Base-by-base conservation (phyloP, 2,888 invertebrate species). In the Opisthograptis luteolata region DNA sequence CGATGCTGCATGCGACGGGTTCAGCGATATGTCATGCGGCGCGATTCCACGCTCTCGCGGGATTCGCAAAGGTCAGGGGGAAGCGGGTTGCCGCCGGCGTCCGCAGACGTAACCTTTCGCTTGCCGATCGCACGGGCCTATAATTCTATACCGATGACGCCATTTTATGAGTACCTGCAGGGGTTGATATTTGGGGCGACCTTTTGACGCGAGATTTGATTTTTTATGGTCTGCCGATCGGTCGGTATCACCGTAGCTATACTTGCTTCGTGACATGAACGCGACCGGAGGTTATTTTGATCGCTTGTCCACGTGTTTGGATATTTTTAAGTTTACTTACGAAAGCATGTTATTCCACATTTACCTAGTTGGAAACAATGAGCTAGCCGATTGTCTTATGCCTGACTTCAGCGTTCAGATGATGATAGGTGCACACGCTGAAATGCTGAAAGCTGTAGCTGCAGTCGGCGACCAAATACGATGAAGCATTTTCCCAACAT, bases 21-120 rank as follows among this genome's bases (percentile, higher is more conserved):
- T 65, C 62, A 66, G 65, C 64, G 66, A 72, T 68, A 49, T 66
- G 65, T 72, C 69, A 76, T 75, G 77, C 77, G 72, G 72, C 65
- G 71, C 70, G 77, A 72, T 73, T 74, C 71, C 73, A 57, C 61
- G 64, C 61, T 66, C 76, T 73, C 73, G 67, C 70, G 74, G 72
- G 74, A 73, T 66, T 53, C 65, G 65, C 71, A 83, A 84, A 84
- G 82, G 84, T 83, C 78, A 80, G 70, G 63, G 76, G 80, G 79
- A 59, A 73, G 64, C 64, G 63, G 55, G 20, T 54, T 55, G 58
- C 42, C 44, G 31, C 44, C 53, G 40, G 57, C 55, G 49, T 40
- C 56, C 66, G 57, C 57, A 70, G 69, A 68, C 66, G 66, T 73
- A 76, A 78, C 78, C 77, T 77, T 76, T 72, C 66, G 70, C 71